A percentile compares a stretch with the other conserved stretches of the same genome.
Evolutionary conservation across 2,113 vertebrate species (phyloP).

Genomic region (Lichenostomus cassidix): DNA sequence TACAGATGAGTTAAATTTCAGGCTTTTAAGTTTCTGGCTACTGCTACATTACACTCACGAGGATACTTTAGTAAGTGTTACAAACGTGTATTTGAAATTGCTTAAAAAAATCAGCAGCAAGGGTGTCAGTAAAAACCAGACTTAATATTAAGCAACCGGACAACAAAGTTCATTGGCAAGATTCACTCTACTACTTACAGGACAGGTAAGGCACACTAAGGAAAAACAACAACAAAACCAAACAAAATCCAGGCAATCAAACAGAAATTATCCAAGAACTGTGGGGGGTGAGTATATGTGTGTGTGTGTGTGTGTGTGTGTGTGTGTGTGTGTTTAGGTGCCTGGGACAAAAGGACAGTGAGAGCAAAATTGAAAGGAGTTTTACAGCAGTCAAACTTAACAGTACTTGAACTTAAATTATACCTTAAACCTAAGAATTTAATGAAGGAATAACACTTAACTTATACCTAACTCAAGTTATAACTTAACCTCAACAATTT

Average conservation of each 20-base stretch:
- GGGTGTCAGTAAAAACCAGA: neutral
- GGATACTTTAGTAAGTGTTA: neutral
- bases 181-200: neutral
- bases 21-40: neutral
- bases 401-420: neutral
- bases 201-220: neutral
- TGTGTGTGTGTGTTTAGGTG: neutral
- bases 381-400: neutral
- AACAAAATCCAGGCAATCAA: neutral
- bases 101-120: neutral
- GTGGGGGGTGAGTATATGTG: neutral
- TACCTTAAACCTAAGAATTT: neutral
- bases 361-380: neutral
- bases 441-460: neutral
- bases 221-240: neutral
- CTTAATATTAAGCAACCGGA: neutral
- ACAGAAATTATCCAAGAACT: neutral
- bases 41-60: neutral
- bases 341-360: accelerated
- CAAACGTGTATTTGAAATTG: neutral
- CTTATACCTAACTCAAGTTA: neutral
- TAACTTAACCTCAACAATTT: neutral
- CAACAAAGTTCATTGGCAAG: neutral
- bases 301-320: neutral
- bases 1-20: neutral